phyloP scores from a whole-genome alignment of 1,140 invertebrate species.

The Bombus impatiens region DNA sequence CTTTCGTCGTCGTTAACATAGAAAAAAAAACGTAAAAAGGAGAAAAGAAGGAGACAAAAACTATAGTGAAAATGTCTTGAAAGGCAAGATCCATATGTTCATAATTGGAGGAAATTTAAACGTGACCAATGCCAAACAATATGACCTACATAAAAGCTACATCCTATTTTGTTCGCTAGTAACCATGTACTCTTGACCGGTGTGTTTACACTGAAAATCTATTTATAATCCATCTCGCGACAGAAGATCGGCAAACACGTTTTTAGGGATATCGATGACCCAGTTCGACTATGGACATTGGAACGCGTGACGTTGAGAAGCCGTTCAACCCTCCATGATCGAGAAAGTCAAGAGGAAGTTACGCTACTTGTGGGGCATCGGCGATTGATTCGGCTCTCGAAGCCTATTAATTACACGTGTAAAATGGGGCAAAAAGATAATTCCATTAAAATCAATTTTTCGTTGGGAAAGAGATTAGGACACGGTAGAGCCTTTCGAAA shows the following conservation, averaged over 20 bases:
- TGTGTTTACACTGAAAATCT: neutral
- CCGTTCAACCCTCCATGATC: neutral
- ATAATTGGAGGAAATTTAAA: neutral
- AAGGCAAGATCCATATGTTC: neutral
- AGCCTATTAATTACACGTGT: neutral
- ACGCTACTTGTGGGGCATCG: neutral
- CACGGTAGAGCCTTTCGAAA: constrained; percentile 7
- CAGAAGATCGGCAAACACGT: neutral
- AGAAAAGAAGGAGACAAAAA: neutral
- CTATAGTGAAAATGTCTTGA: neutral
- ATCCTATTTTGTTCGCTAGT: constrained; percentile 1
- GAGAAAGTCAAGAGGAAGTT: neutral
- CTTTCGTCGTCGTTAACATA: neutral
- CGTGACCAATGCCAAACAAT: neutral
- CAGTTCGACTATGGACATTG: neutral
- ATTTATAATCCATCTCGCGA: constrained; percentile 6
- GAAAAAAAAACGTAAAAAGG: neutral
- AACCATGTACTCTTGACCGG: neutral
- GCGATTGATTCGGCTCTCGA: neutral
- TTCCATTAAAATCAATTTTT: constrained; percentile 1
- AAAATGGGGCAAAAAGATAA: neutral
- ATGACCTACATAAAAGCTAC: neutral
- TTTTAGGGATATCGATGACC: constrained; percentile 15
- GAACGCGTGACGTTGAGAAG: neutral
- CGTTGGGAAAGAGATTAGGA: constrained; percentile 20